Conservation (phyloP, 2,113 vertebrate genomes). For the Lasiurus cinereus region DNA sequence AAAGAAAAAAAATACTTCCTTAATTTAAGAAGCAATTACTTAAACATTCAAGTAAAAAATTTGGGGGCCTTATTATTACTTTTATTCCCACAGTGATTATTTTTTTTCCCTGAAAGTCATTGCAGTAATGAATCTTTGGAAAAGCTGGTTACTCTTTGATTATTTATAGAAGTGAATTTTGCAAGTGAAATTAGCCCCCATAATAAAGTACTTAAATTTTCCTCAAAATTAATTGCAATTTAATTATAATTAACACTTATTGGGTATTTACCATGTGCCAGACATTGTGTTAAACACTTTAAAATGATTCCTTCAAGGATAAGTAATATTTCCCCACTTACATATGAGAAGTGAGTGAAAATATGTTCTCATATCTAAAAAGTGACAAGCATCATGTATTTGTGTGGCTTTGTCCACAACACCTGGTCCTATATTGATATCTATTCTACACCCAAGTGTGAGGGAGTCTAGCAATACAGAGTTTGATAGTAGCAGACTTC, state of each 20-base stretch:
- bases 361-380: background rate
- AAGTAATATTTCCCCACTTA: background rate
- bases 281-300: background rate
- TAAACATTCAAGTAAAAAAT: slow-evolving; percentile 78
- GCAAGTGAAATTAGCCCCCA: background rate
- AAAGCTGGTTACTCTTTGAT: slow-evolving; percentile 55
- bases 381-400: background rate
- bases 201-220: slow-evolving; percentile 52
- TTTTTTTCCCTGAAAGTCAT: slow-evolving; percentile 77
- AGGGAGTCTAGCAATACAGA: background rate
- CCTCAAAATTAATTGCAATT: slow-evolving; percentile 52
- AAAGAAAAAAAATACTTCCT: slow-evolving; percentile 67
- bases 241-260: slow-evolving; percentile 44
- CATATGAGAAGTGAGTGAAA: background rate
- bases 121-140: slow-evolving; percentile 73
- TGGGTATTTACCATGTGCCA: background rate
- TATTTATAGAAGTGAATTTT: slow-evolving; percentile 66
- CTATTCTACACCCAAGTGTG: background rate
- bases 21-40: slow-evolving; percentile 82
- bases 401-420: background rate
- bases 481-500: background rate
- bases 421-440: background rate
- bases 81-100: slow-evolving; percentile 70
- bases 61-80: slow-evolving; percentile 72
- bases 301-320: background rate